Percentiles rank a stretch among this genome's conserved stretches.
Evolutionary conservation across 2,888 invertebrate genomes (phyloP).

Genomic region (Myopa testacea): DNA sequence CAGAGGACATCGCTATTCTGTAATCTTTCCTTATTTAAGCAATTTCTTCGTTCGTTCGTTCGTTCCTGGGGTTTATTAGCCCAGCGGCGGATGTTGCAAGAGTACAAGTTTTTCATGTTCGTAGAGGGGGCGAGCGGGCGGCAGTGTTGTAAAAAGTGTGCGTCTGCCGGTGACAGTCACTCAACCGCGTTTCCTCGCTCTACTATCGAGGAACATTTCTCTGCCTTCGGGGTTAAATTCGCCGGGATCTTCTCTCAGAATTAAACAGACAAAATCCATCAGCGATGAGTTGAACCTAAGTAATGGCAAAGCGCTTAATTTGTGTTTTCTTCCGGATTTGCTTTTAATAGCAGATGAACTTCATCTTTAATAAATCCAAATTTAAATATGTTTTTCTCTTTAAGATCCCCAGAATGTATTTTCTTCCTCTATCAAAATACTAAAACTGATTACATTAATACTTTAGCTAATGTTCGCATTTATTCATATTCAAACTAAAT

Average conservation of each 20-base stretch:
- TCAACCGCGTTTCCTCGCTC: background rate
- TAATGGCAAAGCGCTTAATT: background rate
- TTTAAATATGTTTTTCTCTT: background rate
- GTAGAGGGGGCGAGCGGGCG: background rate
- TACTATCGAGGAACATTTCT: conserved; percentile 1
- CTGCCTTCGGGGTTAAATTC: conserved; percentile 25
- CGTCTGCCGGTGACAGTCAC: conserved; percentile 33
- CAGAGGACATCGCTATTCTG: too few relatives aligned
- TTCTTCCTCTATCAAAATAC: too few relatives aligned
- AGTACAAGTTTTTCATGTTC: background rate
- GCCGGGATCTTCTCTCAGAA: conserved; percentile 19
- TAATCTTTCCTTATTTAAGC: too few relatives aligned
- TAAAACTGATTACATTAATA: too few relatives aligned
- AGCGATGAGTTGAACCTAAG: background rate
- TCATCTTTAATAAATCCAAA: background rate
- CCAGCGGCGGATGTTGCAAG: background rate
- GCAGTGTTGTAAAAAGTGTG: conserved; percentile 18
- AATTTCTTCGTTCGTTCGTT: too few relatives aligned
- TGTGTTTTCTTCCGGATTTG: background rate
- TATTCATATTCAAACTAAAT: background rate
- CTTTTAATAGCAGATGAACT: background rate
- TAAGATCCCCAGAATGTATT: background rate
- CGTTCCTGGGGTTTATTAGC: background rate
- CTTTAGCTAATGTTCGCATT: background rate
- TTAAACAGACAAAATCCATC: conserved; percentile 36